phyloP scores from a whole-genome alignment of 2,797 vertebrate genomes.

The Coregonus suidteri region DNA sequence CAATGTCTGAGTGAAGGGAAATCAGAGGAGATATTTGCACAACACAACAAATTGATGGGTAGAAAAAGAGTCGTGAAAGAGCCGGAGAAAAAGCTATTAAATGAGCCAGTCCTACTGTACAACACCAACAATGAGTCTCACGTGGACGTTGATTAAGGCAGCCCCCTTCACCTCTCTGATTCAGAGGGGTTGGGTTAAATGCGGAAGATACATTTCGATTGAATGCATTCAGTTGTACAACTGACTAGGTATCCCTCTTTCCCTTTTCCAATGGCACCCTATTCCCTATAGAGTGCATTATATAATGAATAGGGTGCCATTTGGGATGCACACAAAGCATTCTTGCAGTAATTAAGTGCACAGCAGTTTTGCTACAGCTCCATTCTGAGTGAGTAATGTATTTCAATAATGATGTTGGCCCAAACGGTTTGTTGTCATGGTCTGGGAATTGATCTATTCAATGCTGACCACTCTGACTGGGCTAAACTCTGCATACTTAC shows the following conservation, averaged over 20 bases:
- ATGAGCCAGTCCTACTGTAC: slow-evolving; percentile 37
- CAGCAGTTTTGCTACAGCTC: slow-evolving; percentile 65
- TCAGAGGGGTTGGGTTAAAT: no score
- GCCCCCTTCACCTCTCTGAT: no score
- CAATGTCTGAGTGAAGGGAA: neutral
- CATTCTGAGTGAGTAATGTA: slow-evolving; percentile 67
- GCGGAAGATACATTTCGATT: no score
- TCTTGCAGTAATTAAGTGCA: slow-evolving; percentile 69
- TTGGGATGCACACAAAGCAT: slow-evolving; percentile 45
- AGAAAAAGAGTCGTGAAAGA: slow-evolving; percentile 35
- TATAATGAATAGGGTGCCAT: slow-evolving; percentile 19
- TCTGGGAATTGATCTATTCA: slow-evolving; percentile 64
- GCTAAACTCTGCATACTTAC: slow-evolving; percentile 21
- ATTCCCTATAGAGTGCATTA: no score
- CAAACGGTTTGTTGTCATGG: slow-evolving; percentile 65
- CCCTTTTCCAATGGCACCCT: no score
- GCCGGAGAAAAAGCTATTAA: slow-evolving; percentile 45
- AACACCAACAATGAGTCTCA: no score
- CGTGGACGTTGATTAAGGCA: no score
- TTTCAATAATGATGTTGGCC: slow-evolving; percentile 67
- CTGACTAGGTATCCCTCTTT: no score
- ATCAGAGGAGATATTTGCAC: slow-evolving; percentile 28
- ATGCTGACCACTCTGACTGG: slow-evolving; percentile 66
- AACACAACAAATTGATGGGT: slow-evolving; percentile 24
- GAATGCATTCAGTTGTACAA: no score